A percentile compares a stretch with the other conserved stretches of the same genome.
These are phyloP conservation scores for Rousettus madagascariensis DNA, from an alignment of 2,797 vertebrate species.

Conservation along the genomic window DNA sequence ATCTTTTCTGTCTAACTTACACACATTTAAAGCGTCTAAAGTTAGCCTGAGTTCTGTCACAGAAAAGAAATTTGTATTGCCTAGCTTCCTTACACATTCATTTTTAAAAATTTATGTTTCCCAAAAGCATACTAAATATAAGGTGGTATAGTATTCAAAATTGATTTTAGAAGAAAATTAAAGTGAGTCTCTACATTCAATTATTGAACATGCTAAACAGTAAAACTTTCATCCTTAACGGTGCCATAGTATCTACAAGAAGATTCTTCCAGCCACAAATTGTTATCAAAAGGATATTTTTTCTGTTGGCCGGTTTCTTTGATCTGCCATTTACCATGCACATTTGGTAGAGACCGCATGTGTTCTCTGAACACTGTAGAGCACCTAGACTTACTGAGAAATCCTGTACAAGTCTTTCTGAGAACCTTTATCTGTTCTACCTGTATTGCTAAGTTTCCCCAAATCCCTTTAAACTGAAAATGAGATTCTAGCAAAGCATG, in stretches of 20 bases:
- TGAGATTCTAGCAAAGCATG: background rate
- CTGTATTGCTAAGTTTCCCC: background rate
- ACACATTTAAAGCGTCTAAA: background rate
- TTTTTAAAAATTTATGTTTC: background rate
- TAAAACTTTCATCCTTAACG: background rate
- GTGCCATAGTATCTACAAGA: background rate
- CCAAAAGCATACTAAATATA: background rate
- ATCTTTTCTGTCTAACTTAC: background rate
- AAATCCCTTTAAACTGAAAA: conserved; percentile 18
- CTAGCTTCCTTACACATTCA: background rate
- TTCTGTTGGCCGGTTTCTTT: background rate
- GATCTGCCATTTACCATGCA: background rate
- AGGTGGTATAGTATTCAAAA: background rate
- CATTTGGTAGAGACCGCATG: background rate
- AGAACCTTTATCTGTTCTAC: background rate
- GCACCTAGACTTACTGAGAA: background rate
- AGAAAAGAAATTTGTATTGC: conserved; percentile 29
- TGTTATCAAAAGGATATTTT: background rate
- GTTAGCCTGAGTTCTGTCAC: conserved; percentile 21
- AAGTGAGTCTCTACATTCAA: background rate
- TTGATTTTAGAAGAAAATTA: background rate
- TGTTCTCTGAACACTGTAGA: background rate
- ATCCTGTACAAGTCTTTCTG: background rate
- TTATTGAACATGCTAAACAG: background rate
- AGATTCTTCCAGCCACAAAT: background rate